phyloP scores from a whole-genome alignment of 2,888 invertebrate genomes.

The Pachliopta kotzebuea region DNA sequence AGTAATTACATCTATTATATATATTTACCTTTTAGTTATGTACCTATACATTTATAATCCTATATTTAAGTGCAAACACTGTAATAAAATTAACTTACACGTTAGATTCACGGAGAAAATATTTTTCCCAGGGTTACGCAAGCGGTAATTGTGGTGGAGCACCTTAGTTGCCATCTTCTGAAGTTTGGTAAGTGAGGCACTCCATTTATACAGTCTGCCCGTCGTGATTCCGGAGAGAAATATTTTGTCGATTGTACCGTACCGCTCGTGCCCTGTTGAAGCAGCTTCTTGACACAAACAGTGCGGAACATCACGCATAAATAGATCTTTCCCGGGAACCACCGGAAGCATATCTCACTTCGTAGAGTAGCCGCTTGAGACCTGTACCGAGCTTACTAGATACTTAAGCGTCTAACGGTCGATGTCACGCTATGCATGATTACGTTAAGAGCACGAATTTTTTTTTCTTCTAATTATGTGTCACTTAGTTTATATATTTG shows the following conservation, averaged over 20 bases:
- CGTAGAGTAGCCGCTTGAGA: constrained; percentile 74
- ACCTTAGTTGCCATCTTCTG: constrained; percentile 80
- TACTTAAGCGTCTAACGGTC: constrained; percentile 65
- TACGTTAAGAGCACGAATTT: constrained; percentile 74
- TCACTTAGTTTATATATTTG: constrained; percentile 54
- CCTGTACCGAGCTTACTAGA: constrained; percentile 60
- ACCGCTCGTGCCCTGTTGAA: constrained; percentile 71
- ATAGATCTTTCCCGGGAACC: constrained; percentile 79
- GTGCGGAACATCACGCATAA: constrained; percentile 78
- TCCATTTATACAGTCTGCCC: constrained; percentile 79
- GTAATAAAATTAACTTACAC: constrained; percentile 75
- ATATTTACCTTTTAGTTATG: constrained; percentile 34
- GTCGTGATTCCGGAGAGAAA: constrained; percentile 80
- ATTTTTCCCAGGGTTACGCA: constrained; percentile 81
- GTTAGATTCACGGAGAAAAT: constrained; percentile 81
- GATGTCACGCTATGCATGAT: constrained; percentile 77
- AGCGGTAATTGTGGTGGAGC: constrained; percentile 81
- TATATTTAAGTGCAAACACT: constrained; percentile 68
- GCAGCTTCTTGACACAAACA: constrained; percentile 66
- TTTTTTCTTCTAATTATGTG: constrained; percentile 49
- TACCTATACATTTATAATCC: constrained; percentile 38
- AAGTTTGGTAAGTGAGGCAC: constrained; percentile 81
- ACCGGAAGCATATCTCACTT: constrained; percentile 72
- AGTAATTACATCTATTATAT: constrained; percentile 42
- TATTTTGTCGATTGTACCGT: constrained; percentile 80